Base-by-base conservation (phyloP, 2,797 vertebrate genomes). In the Sphaeramia orbicularis region DNA sequence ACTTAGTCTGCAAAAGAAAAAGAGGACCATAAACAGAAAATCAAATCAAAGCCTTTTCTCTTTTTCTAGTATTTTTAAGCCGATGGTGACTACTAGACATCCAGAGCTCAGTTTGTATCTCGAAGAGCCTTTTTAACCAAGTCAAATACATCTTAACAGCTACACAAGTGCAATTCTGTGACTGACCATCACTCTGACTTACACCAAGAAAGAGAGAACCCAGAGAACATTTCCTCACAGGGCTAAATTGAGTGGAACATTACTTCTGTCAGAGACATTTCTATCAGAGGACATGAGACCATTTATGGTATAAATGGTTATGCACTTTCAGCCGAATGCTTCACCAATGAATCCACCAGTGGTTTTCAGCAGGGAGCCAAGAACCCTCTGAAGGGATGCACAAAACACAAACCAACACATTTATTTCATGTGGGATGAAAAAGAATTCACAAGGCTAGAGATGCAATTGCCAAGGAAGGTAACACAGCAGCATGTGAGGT, bases 1-100 rank as follows among this genome's bases (percentile, higher is more conserved):
- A 51, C 96, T 97, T 69, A 99, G 91, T 66, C 98, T 99, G 91
- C 53, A 94, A 94, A 1, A 69, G 68, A 74, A 81, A 40, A 55
- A 79, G 1, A 63, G 16, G 4, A 64, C 52, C 54, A 71, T 30
- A 38, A 52, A 64, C 58, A 53, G 2, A 35, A 1, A 7, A 59
- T 14, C 3, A 52, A 67, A 60, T 21, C 27, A 0, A 13, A 73
- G 42, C 3, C 7, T 38, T 35, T 6, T 43, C 7, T 51, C 51
- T 10, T 52, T 3, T 7, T 5, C 10, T 3, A 0, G n/a, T 1
- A 6, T 47, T 15, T 7, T 15, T n/a, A 14, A 4, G 35, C 19
- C 13, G 19, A 1, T n/a, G 1, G 10, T 12, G 16, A 19, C 18
- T 45, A 45, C 4, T 13, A 48, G 24, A 13, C 2, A 24, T 19